Evolutionary conservation across 1,140 invertebrate genomes (phyloP), one percentile per base, ranked within the genome.

Genomic region (Drosophila santomea): DNA sequence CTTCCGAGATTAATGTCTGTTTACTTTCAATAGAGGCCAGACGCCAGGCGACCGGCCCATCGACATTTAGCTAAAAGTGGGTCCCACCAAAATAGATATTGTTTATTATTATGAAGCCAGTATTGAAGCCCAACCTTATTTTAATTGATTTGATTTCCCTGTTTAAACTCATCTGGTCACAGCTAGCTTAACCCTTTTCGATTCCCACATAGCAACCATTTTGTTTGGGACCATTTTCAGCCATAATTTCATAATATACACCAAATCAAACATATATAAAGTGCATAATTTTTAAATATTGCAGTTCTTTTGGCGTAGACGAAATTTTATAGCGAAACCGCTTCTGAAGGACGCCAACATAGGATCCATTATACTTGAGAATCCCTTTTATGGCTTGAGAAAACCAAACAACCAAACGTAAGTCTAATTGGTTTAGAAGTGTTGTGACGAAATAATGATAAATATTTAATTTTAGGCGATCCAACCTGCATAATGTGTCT

Each of bases 371-470:
- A 95, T 99, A 71, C 92, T 99, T 62, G 98, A 99, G 94, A 99
- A 99, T 94, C 98, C 99, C 44, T 99, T 98, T 93, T 99, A 98
- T 94, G 98, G 98, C 32, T 90, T 95, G 0, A 94, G 98, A 74
- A 99, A 99, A 94, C 98, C 98, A 7, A 95, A 95, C 80, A 95
- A 97, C 90, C 98, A 99, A 95, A 93, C 96, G 97, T 98, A 95
- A 95, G 51, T 79, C 8, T 2, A n/a, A 10, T 38, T 50, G n/a
- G 14, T 8, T 7, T 17, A 5, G 4, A 36, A 0, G 28, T 20
- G 17, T 43, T 39, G 28, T 23, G n/a, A 6, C 23, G 3, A 20
- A 14, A 3, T 28, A 66, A 38, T 35, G 7, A 32, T 32, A 7
- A 3, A 36, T 23, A 14, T 15, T 11, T 0, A 23, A 48, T 51